Base-by-base conservation (phyloP, 2,888 invertebrate genomes). In the Celastrina argiolus region DNA sequence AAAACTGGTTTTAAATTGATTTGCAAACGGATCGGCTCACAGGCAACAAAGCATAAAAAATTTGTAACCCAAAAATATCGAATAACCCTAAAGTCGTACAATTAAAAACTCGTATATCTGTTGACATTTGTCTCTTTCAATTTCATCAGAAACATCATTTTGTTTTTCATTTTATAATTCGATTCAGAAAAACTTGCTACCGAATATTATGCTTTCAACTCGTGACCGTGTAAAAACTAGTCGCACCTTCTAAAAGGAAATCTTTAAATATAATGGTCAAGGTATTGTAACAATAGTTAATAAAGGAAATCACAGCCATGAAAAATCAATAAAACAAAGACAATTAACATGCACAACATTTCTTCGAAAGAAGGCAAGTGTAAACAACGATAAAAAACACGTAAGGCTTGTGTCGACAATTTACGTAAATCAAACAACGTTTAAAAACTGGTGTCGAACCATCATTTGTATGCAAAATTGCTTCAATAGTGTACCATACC, bases 101-200 rank as follows among this genome's bases (percentile, higher is more conserved):
- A 61, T 36, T 34, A 14, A 14, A 61, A 61, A 61, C 61, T 18
- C 61, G 61, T 61, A 22, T 7, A 36, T 36, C 61, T 14, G 14
- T 61, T 61, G 61, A 61, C 61, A 61, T 61, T 61, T 61, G 61
- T 61, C 61, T 34, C 39, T 22, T 22, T 61, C 18, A 59, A 59
- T 59, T 31, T 34, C 34, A 59, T 59, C 14, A 59, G 59, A 34
- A 34, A 34, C 8, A 18, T 12, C 39, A 61, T 36, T 61, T 22
- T 22, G 10, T 4, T 61, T 39, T 59, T 39, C 2, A 31, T 34
- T 61, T 18, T 39, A 36, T 18, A 1, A 5, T 2, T 18, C 39
- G 34, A 18, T 18, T 36, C 14, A 22, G 36, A 36, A 22, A 22
- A 61, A 61, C 39, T 36, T 14, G 36, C 36, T 14, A 14, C 51